A percentile compares a stretch with the other conserved stretches of the same genome.
These are phyloP conservation scores for Spizella passerina DNA, from an alignment of 2,797 vertebrate genomes.

Conservation along the genomic window DNA sequence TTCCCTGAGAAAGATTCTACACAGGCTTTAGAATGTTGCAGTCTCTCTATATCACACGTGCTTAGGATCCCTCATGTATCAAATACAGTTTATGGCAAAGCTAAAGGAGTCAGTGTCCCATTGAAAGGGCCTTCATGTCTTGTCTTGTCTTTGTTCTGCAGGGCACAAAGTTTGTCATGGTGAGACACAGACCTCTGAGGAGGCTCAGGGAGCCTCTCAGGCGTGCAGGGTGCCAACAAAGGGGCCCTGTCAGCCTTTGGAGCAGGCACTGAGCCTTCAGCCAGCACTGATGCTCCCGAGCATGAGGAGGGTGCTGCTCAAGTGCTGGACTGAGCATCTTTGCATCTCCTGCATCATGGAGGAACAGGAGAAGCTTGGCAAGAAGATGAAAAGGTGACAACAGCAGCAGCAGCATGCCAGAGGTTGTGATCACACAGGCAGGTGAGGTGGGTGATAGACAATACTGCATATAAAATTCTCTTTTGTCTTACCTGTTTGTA, in stretches of 20 bases:
- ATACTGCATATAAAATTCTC: slow-evolving; percentile 84
- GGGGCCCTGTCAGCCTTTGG: slow-evolving; percentile 10
- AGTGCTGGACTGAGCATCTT: slow-evolving; percentile 68
- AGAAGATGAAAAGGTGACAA: slow-evolving; percentile 76
- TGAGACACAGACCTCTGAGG: background rate
- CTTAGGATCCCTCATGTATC: background rate
- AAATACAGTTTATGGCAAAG: background rate
- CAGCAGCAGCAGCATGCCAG: slow-evolving; percentile 1
- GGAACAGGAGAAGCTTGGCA: background rate
- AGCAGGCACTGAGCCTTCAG: slow-evolving; percentile 7
- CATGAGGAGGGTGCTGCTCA: slow-evolving; percentile 46
- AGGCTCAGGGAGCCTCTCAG: slow-evolving; percentile 12
- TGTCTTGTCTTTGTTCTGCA: slow-evolving; percentile 25
- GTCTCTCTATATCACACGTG: background rate
- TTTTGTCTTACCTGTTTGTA: slow-evolving; percentile 85
- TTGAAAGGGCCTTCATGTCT: slow-evolving; percentile 1
- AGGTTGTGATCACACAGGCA: slow-evolving; percentile 81
- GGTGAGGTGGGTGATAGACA: slow-evolving; percentile 85
- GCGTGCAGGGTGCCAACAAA: background rate
- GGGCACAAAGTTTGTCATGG: slow-evolving; percentile 39
- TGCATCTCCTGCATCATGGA: slow-evolving; percentile 42
- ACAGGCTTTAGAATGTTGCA: background rate
- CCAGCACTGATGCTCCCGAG: background rate
- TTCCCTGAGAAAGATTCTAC: background rate
- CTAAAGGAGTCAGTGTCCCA: background rate